These are phyloP conservation scores for Drosophila sucinea DNA, from an alignment of 1,140 invertebrate genomes.

Conservation along the genomic window DNA sequence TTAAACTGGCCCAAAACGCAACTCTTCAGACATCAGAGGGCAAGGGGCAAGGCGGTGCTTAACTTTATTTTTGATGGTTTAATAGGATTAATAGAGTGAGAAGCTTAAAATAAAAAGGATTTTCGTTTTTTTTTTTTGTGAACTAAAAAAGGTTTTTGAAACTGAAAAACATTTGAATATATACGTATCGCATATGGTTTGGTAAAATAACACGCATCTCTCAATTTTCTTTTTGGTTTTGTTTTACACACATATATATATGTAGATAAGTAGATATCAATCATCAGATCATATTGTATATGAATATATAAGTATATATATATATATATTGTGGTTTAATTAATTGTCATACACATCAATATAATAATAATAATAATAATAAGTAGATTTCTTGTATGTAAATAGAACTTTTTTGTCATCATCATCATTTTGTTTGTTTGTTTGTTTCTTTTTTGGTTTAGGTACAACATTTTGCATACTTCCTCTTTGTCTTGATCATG, in stretches of 20 bases:
- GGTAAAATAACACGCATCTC: constrained; percentile 67
- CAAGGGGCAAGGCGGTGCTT: background rate
- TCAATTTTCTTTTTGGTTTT: background rate
- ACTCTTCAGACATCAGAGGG: background rate
- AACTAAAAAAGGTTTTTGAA: background rate
- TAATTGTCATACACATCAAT: constrained; percentile 79
- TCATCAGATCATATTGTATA: constrained; percentile 70
- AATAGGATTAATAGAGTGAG: constrained; percentile 1
- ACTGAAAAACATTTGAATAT: background rate
- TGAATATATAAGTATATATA: constrained; percentile 45
- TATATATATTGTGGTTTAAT: constrained; percentile 70
- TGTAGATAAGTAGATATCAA: constrained; percentile 46
- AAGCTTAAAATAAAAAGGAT: constrained; percentile 1
- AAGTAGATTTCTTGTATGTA: constrained; percentile 49
- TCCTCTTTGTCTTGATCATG: constrained; percentile 4
- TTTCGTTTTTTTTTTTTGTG: constrained; percentile 23
- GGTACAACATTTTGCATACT: constrained; percentile 69
- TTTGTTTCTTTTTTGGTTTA: constrained; percentile 25
- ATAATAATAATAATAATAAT: constrained; percentile 32
- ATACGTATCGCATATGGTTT: constrained; percentile 67
- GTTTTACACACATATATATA: constrained; percentile 42
- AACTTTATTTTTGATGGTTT: constrained; percentile 1
- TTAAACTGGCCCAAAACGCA: background rate
- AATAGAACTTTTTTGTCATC: constrained; percentile 54
- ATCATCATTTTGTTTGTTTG: too few species aligned